phyloP scores from a whole-genome alignment of 2,888 invertebrate genomes.

The Chydorus sphaericus region DNA sequence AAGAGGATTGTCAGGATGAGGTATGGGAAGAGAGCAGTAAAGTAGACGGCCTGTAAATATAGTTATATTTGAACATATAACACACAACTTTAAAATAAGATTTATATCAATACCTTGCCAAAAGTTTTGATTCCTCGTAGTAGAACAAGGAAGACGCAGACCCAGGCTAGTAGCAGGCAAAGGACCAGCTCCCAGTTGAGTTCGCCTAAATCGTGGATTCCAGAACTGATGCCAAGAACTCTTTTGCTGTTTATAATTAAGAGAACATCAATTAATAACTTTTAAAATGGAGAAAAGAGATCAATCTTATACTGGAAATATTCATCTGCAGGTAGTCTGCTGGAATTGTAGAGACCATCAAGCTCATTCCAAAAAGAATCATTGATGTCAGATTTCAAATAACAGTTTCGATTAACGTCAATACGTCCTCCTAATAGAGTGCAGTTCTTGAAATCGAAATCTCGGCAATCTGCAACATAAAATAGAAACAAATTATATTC shows the following conservation, averaged over 20 bases:
- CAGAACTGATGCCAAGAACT: constrained; percentile 51
- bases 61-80: neutral
- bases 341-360: constrained; percentile 21
- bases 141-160: constrained; percentile 58
- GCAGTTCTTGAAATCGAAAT: constrained; percentile 27
- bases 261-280: neutral
- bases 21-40: constrained; percentile 60
- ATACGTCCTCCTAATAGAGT: constrained; percentile 27
- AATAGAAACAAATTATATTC: constrained; percentile 13
- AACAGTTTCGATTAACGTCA: constrained; percentile 19
- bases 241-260: constrained; percentile 34
- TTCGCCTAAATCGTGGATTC: constrained; percentile 53
- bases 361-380: constrained; percentile 20
- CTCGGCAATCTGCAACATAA: constrained; percentile 23
- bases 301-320: constrained; percentile 34
- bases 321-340: constrained; percentile 34
- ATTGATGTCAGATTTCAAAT: neutral
- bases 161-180: constrained; percentile 61
- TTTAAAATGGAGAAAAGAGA: neutral
- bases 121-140: constrained; percentile 67
- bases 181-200: constrained; percentile 52
- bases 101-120: constrained; percentile 40
- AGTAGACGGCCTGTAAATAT: constrained; percentile 49
- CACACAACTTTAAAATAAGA: neutral
- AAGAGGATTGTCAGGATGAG: constrained; percentile 59